Evolutionary conservation across 37 sponge, comb jelly and placozoan genomes (phyloP).

Genomic region (Lycopodina hypogea): DNA sequence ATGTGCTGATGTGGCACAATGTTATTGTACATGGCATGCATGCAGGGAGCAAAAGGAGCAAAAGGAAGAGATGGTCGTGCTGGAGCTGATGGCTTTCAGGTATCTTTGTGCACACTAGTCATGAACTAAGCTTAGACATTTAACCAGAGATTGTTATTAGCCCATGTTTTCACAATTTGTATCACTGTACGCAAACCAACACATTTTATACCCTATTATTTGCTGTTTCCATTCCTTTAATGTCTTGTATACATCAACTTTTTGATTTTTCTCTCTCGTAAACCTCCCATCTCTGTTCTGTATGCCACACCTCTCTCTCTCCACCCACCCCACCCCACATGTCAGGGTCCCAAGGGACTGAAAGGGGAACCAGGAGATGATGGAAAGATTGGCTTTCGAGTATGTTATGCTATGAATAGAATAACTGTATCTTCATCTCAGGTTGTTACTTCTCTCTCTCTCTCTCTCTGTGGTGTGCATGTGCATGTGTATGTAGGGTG

Average conservation of each 20-base stretch:
- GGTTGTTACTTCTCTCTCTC: background rate
- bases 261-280: no score
- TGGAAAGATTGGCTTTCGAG: background rate
- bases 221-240: background rate
- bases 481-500: constrained; percentile 11
- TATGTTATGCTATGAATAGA: background rate
- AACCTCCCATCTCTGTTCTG: no score
- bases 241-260: no score
- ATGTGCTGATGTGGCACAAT: no score
- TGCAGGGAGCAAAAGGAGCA: constrained; percentile 25
- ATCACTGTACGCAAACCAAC: constrained; percentile 4
- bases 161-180: no score
- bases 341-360: constrained; percentile 26
- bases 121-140: no score
- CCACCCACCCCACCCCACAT: background rate
- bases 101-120: background rate
- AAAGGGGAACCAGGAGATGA: constrained; percentile 31
- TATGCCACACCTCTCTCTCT: no score
- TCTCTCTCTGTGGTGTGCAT: background rate
- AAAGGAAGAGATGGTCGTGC: constrained; percentile 12
- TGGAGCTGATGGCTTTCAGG: background rate
- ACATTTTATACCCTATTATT: background rate
- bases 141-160: no score
- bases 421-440: background rate
- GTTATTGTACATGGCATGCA: background rate